Base-by-base conservation (phyloP, 2,113 vertebrate genomes). In the Macroglossus sobrinus region DNA sequence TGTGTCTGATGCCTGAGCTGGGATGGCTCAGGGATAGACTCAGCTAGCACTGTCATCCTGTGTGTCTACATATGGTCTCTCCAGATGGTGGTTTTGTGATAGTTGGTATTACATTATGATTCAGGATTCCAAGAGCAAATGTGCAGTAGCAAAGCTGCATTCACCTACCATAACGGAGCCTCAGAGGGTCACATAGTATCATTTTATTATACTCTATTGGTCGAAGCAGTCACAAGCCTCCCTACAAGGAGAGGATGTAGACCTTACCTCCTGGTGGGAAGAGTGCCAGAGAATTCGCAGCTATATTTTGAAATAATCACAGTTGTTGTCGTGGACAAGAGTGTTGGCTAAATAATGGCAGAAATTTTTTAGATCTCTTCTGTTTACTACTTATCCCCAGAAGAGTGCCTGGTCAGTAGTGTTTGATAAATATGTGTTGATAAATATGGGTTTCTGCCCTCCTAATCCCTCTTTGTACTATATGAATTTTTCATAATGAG, bases 401-500 rank as follows among this genome's bases (percentile, higher is more conserved):
- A 55, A 82, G 43, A 79, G 57, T 85, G 11, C 43, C 76, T 68
- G 28, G 72, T 45, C 15, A 89, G 43, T 59, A 59, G 38, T 89
- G 13, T 94, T 88, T 92, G 69, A 66, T 82, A 95, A 79, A 53
- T 80, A n/a, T 24, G 5, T 81, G 5, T 66, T 91, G 26, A 89
- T 57, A 92, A 21, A 1, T 40, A 53, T 57, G 72, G 22, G 8
- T 84, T 85, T 93, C 45, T 86, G 38, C 55, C 59, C 38, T 55
- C 22, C 45, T 75, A 72, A 26, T 89, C 33, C 59, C 43, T 89
- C 76, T 95, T 22, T 82, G 33, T 68, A 80, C 19, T 57, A 12
- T 71, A 28, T 88, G 66, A 76, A 26, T 68, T 89, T 91, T 95
- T 95, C 53, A 79, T 66, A 89, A 22, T 28, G 89, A 69, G 33